A percentile compares a stretch with the other conserved stretches of the same genome.
These are phyloP conservation scores for Sphaerodactylus townsendi DNA, from an alignment of 2,113 vertebrate genomes.

Conservation along the genomic window DNA sequence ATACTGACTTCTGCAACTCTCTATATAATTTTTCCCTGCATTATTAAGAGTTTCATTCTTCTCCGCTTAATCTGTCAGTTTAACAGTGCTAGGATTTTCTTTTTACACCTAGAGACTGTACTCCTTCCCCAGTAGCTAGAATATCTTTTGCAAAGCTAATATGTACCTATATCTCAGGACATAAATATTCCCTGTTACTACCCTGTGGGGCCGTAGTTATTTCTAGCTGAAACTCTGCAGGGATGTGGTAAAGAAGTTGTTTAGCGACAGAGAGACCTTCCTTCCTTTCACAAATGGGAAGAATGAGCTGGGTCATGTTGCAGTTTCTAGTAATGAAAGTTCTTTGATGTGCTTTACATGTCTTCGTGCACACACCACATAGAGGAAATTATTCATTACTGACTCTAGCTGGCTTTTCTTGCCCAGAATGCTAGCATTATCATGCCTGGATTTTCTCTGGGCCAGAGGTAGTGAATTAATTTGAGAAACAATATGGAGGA, in stretches of 20 bases:
- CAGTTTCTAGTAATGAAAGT: background rate
- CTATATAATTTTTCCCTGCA: background rate
- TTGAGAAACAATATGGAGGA: background rate
- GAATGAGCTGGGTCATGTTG: background rate
- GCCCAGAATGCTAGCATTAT: conserved; percentile 16
- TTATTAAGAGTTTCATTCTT: background rate
- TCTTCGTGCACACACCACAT: background rate
- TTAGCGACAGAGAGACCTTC: background rate
- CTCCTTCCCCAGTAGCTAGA: background rate
- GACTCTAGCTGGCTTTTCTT: background rate
- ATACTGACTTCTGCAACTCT: background rate
- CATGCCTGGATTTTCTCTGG: background rate
- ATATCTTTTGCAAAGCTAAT: background rate
- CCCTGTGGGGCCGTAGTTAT: background rate
- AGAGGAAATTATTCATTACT: background rate
- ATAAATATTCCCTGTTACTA: background rate
- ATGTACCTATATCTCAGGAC: background rate
- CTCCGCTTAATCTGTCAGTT: background rate
- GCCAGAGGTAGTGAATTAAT: too few relatives aligned
- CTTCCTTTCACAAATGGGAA: accelerated
- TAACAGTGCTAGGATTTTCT: background rate
- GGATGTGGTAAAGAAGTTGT: background rate
- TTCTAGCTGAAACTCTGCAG: background rate
- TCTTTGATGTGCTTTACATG: background rate
- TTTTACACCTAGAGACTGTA: background rate